phyloP scores from a whole-genome alignment of 2,797 vertebrate species.

The Melanotaenia nigrans region DNA sequence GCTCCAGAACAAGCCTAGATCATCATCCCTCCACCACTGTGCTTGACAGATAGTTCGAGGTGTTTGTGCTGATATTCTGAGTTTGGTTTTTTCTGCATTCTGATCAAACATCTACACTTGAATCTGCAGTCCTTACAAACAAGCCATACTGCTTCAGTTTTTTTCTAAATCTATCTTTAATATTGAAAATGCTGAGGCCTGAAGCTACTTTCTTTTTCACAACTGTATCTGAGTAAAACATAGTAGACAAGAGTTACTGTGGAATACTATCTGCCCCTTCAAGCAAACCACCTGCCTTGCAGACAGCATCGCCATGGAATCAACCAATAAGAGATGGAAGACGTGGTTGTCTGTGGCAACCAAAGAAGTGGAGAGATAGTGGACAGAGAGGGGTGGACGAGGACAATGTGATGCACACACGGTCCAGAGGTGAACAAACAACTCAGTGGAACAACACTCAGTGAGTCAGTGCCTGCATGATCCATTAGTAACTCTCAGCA shows the following conservation, averaged over 20 bases:
- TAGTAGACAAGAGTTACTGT: not conserved
- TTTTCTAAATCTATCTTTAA: too few relatives aligned
- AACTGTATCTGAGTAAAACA: constrained; percentile 7
- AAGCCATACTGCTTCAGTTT: not conserved
- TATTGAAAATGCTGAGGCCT: not conserved
- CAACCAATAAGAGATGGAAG: constrained; percentile 65
- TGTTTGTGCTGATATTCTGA: too few relatives aligned
- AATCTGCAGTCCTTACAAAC: not conserved
- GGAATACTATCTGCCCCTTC: not conserved
- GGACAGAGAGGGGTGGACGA: constrained; percentile 53
- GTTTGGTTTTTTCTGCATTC: too few relatives aligned
- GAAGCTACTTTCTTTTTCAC: not conserved
- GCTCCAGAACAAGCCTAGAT: too few relatives aligned
- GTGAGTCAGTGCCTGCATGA: constrained; percentile 72
- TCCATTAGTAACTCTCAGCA: constrained; percentile 77
- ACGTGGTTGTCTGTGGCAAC: constrained; percentile 77
- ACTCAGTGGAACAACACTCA: constrained; percentile 79
- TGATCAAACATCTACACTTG: not conserved
- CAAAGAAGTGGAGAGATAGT: constrained; percentile 60
- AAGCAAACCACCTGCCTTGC: constrained; percentile 30
- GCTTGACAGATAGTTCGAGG: too few relatives aligned
- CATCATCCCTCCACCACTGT: too few relatives aligned
- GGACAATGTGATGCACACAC: constrained; percentile 33
- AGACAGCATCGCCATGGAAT: constrained; percentile 71
- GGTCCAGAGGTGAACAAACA: constrained; percentile 77